Evolutionary conservation across 53 echinoderm and acorn worm genomes (phyloP), one percentile per base, ranked within the genome.

Genomic region (Holothuria leucospilota): DNA sequence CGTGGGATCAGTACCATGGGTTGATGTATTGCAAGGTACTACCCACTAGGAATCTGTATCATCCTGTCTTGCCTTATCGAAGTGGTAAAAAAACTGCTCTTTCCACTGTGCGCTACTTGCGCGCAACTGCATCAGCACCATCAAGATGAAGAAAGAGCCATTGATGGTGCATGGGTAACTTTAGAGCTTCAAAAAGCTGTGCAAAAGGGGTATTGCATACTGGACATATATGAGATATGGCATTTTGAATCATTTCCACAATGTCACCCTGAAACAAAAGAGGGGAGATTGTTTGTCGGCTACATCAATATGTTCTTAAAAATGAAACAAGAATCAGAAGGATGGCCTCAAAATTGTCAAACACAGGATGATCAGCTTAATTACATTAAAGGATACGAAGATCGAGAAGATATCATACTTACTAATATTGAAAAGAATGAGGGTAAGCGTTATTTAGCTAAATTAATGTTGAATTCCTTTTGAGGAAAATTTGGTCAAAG

Each of bases 171-270:
- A 81, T 94, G 92, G 94, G 92, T 94, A 3, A 87, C 85, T 1
- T 42, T 77, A 56, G 94, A 92, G 82, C 60, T 94, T 13, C 84
- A 87, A 20, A 94, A 94, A 46, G 94, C 94, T 6, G 39, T 94
- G 1, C 58, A 90, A 14, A 69, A 84, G 39, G 92, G 92, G 1
- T 34, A 34, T 34, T 3, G 34, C 3, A 34, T 34, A 34, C 34
- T 34, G 6, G 21, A 77, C 8, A 88, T 95, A 41, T 82, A 62
- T 23, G 68, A 83, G 49, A 85, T 94, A 0, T 94, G 94, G 91
- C 85, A 94, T 51, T 92, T 89, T 73, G 68, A 86, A 10, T 7
- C 83, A 0, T 29, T 34, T 2, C 20, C 80, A 0, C 29, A 71
- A 21, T 89, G 91, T 80, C 34, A 89, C 38, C 64, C 87, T 0